A percentile compares a stretch with the other conserved stretches of the same genome.
Evolutionary conservation across 2,797 vertebrate species (phyloP).

Genomic region (Pangasius djambal): DNA sequence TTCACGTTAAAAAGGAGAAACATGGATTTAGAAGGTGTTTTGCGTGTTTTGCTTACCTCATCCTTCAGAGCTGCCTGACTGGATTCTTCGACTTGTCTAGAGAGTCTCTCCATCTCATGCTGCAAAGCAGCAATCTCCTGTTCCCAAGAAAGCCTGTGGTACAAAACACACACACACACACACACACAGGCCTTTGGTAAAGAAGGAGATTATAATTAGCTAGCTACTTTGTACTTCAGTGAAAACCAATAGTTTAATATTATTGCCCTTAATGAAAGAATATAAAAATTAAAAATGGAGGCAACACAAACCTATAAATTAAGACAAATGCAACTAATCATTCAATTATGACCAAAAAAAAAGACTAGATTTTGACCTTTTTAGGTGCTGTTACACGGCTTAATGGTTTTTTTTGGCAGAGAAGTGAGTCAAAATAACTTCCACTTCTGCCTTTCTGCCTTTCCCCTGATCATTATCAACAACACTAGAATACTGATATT

Average conservation of each 20-base stretch:
- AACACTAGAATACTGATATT: background rate
- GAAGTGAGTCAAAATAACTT: background rate
- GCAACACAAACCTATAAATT: background rate
- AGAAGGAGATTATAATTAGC: background rate
- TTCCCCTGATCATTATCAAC: background rate
- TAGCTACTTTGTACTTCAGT: background rate
- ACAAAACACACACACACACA: background rate
- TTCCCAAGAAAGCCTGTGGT: constrained; percentile 54
- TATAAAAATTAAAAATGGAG: background rate
- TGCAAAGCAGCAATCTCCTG: constrained; percentile 70
- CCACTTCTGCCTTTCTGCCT: background rate
- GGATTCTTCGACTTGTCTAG: constrained; percentile 64
- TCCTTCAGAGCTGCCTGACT: constrained; percentile 61
- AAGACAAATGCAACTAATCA: background rate
- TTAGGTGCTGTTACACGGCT: background rate
- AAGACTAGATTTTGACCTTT: background rate
- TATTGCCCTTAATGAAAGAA: background rate
- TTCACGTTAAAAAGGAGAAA: background rate
- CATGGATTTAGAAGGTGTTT: background rate
- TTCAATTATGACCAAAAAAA: background rate
- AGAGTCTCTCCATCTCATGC: constrained; percentile 64
- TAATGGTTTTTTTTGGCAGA: background rate
- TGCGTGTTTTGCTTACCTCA: constrained; percentile 51
- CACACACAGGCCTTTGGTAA: background rate
- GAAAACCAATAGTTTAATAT: no score